Base-by-base conservation (phyloP, 2,888 invertebrate genomes). In the Tethea ocularis region DNA sequence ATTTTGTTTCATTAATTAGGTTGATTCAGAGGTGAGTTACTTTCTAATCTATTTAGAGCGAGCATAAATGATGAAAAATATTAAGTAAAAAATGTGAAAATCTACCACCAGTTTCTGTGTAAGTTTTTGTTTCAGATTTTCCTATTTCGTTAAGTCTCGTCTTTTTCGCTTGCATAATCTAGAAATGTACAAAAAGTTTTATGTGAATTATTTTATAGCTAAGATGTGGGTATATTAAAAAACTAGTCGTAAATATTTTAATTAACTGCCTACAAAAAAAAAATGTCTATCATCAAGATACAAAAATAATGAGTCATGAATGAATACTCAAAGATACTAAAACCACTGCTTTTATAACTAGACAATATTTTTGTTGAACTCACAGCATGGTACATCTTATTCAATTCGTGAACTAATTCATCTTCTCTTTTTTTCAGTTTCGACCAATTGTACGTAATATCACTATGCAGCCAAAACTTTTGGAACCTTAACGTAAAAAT, bases 321-420 rank as follows among this genome's bases (percentile, higher is more conserved):
- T n/a, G n/a, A n/a, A n/a, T n/a, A n/a, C n/a, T n/a, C n/a, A n/a
- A n/a, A n/a, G n/a, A n/a, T n/a, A n/a, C n/a, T n/a, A n/a, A n/a
- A n/a, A n/a, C n/a, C n/a, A n/a, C n/a, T n/a, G n/a, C n/a, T n/a
- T n/a, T n/a, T n/a, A n/a, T n/a, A n/a, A n/a, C n/a, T n/a, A n/a
- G n/a, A n/a, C n/a, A n/a, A n/a, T 36, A 13, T 1, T 11, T 15
- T 36, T 13, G 22, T n/a, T 33, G 15, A 22, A 60, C 64, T 58
- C 66, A 81, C 80, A 64, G 64, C 71, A 26, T 66, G 57, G 0
- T 77, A 77, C 60, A 75, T 66, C 4, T 73, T 68, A 29, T 74
- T 72, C 15, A 79, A 54, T 24, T 69, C 70, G 56, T 72, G 66
- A 5, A 77, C 23, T 23, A 68, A 62, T 22, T 62, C 56, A n/a